These are phyloP conservation scores for Acomys russatus DNA, from an alignment of 2,797 vertebrate genomes.

Conservation along the genomic window DNA sequence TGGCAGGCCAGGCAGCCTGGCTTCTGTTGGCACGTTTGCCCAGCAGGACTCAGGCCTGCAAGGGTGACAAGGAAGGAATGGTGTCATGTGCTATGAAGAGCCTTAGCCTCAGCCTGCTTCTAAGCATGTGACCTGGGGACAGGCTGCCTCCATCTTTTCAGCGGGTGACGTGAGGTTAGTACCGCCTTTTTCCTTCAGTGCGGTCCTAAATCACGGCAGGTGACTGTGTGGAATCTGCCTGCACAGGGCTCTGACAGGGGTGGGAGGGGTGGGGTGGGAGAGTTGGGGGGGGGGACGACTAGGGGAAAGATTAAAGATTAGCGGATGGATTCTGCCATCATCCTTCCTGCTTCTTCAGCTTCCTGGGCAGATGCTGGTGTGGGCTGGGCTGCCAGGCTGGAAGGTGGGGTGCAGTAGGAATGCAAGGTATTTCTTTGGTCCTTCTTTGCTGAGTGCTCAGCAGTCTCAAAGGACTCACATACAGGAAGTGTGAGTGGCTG, in stretches of 20 bases:
- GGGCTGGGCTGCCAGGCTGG: background rate
- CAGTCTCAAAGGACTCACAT: background rate
- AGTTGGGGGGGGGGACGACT: fast-evolving
- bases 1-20: background rate
- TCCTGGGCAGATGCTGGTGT: background rate
- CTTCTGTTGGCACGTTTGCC: background rate
- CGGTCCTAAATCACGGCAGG: fast-evolving
- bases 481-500: background rate
- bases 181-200: background rate
- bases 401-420: background rate
- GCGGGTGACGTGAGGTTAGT: background rate
- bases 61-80: background rate
- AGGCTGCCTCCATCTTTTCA: background rate
- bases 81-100: background rate
- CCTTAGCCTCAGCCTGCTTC: background rate
- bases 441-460: background rate
- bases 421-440: background rate
- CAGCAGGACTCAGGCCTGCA: background rate
- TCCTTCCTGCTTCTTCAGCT: background rate
- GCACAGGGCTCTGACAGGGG: background rate
- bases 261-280: too few relatives aligned
- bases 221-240: background rate
- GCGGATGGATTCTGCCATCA: background rate
- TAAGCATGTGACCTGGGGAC: background rate
- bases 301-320: fast-evolving